These are phyloP conservation scores for Crambe crambe DNA, from an alignment of 37 sponge, comb jelly and placozoan genomes.

Conservation along the genomic window DNA sequence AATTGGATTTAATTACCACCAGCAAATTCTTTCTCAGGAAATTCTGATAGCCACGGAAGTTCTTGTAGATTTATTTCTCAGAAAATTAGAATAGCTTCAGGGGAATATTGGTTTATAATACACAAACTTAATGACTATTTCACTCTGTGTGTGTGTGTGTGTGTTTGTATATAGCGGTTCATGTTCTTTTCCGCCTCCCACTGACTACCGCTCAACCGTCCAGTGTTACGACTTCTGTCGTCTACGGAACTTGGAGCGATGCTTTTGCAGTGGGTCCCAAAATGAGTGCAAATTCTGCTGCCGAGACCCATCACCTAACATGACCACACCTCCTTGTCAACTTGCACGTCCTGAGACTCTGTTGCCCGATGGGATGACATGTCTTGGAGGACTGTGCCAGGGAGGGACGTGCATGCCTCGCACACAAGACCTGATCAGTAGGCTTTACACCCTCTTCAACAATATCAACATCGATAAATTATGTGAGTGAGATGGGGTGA, in stretches of 20 bases:
- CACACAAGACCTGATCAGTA: slow-evolving; percentile 22
- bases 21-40: too few species aligned
- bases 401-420: slow-evolving; percentile 19
- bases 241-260: slow-evolving; percentile 7
- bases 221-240: slow-evolving; percentile 34
- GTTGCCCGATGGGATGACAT: slow-evolving; percentile 27
- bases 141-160: neutral
- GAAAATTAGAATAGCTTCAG: too few species aligned
- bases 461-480: slow-evolving; percentile 21
- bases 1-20: too few species aligned
- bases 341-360: neutral
- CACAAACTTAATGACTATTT: too few species aligned
- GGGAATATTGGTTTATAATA: too few species aligned
- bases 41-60: too few species aligned
- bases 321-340: neutral
- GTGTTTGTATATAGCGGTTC: slow-evolving; percentile 1
- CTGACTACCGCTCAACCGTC: neutral
- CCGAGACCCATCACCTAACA: neutral
- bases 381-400: slow-evolving; percentile 53
- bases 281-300: slow-evolving; percentile 29
- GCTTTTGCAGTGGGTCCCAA: slow-evolving; percentile 9
- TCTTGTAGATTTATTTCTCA: too few species aligned
- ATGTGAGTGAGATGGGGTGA: slow-evolving; percentile 12
- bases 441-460: slow-evolving; percentile 31
- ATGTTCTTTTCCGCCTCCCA: neutral